Evolutionary conservation across 1,140 invertebrate genomes (phyloP).

Genomic region (Ips nitidus): DNA sequence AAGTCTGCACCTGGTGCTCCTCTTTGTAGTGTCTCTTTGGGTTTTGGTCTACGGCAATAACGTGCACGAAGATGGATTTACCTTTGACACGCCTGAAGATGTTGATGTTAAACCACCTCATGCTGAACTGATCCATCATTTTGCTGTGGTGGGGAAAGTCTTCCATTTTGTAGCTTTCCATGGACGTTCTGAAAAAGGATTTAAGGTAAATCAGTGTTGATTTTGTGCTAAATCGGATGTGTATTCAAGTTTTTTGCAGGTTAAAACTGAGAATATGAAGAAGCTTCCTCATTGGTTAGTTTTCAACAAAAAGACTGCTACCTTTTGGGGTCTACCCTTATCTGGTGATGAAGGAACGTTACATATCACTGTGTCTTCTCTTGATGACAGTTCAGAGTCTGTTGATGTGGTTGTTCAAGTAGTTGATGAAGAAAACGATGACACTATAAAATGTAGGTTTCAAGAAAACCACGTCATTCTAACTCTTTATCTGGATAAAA

Average conservation of each 20-base stretch:
- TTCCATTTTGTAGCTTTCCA: constrained; percentile 27
- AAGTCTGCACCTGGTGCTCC: neutral
- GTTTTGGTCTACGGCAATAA: constrained; percentile 11
- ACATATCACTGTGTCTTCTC: constrained; percentile 38
- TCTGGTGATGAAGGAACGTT: constrained; percentile 43
- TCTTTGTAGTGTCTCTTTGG: neutral
- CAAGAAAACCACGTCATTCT: constrained; percentile 50
- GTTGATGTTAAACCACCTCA: constrained; percentile 16
- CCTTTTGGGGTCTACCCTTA: constrained; percentile 49
- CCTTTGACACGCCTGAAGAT: constrained; percentile 41
- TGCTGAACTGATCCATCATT: constrained; percentile 20
- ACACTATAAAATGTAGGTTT: constrained; percentile 39
- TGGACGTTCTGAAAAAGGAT: constrained; percentile 2
- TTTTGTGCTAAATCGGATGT: neutral
- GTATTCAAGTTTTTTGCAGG: constrained; percentile 42
- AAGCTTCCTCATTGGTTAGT: constrained; percentile 49
- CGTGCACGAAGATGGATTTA: constrained; percentile 38
- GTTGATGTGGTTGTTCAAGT: constrained; percentile 1
- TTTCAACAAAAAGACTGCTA: constrained; percentile 46
- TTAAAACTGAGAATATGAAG: constrained; percentile 40
- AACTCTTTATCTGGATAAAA: constrained; percentile 55
- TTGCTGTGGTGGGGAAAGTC: constrained; percentile 33
- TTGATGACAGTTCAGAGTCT: constrained; percentile 20
- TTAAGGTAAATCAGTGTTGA: constrained; percentile 10
- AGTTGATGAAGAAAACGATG: constrained; percentile 3